These are phyloP conservation scores for Caenorhabditis angaria DNA, from an alignment of 2,888 invertebrate species.

Conservation along the genomic window DNA sequence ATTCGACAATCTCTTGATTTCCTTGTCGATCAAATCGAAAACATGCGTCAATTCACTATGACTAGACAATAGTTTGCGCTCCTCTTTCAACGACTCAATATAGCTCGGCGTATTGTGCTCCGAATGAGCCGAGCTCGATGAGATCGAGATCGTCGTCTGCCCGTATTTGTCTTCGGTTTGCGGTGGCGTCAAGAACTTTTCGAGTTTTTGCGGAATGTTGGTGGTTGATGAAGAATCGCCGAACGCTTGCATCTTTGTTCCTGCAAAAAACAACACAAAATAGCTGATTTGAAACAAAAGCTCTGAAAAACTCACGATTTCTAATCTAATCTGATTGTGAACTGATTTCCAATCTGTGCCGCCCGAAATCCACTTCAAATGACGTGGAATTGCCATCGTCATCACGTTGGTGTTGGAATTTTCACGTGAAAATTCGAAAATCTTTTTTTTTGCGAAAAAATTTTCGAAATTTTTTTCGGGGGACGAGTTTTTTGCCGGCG, in stretches of 20 bases:
- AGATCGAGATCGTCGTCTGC: conserved; percentile 8
- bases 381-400: too few species aligned
- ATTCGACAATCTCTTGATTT: conserved; percentile 20
- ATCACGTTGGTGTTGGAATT: too few species aligned
- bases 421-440: too few species aligned
- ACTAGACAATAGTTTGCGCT: conserved; percentile 26
- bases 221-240: not conserved
- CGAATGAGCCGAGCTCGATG: conserved; percentile 38
- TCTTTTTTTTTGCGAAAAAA: too few species aligned
- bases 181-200: conserved; percentile 27
- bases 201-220: not conserved
- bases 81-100: conserved; percentile 39
- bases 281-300: too few species aligned
- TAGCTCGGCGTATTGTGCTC: conserved; percentile 22
- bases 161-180: conserved; percentile 24
- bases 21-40: conserved; percentile 35
- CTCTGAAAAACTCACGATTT: too few species aligned
- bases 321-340: too few species aligned
- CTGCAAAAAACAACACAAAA: too few species aligned
- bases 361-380: too few species aligned
- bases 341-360: too few species aligned
- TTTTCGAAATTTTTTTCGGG: too few species aligned
- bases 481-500: too few species aligned
- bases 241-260: not conserved
- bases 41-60: conserved; percentile 30